Evolutionary conservation across 1,140 invertebrate genomes (phyloP), one percentile per base, ranked within the genome.

Genomic region (Triops longicaudatus): DNA sequence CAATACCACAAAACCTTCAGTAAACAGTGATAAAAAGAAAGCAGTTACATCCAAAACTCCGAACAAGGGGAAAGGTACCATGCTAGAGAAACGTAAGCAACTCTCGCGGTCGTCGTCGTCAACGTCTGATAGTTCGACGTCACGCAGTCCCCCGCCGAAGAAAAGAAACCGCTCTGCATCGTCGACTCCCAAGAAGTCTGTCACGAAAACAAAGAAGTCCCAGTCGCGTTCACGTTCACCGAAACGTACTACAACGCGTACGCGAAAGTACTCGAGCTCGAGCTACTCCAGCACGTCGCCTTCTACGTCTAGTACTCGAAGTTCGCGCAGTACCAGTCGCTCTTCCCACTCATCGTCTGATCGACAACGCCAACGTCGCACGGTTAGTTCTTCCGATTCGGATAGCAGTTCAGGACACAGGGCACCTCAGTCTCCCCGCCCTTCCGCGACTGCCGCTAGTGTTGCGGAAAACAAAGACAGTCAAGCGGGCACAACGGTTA

Each of bases 91-190:
- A 44, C 12, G 72, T 44, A 27, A 72, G 31, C 22, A 77, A 43
- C 28, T 42, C 43, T 77, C 76, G 14, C 71, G 76, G 4, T 77
- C 76, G 14, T 74, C 76, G 1, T 77, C 76, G 9, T 77, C 76
- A 22, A 14, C 28, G 22, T 75, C 74, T 14, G 37, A 42, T 73
- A 73, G 27, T 22, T 77, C 76, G 1, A 73, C 41, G 10, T 73
- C 22, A 31, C 42, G 76, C 44, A 72, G 41, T 12, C 42, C 74
- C 4, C 12, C 74, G 41, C 43, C 74, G 17, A 75, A 63, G 43
- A 50, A 43, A 17, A 75, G 43, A 63, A 63, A 63, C 11, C n/a
- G 2, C 17, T 63, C 50, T 5, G 50, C 50, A 1, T 63, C 22
- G 22, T 14, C 50, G 1, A 14, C 14, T 63, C 50, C 10, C 50